Percentiles rank a stretch among this genome's conserved stretches.
Evolutionary conservation across 2,888 invertebrate genomes (phyloP).

Genomic region (Anoplius nigerrimus): DNA sequence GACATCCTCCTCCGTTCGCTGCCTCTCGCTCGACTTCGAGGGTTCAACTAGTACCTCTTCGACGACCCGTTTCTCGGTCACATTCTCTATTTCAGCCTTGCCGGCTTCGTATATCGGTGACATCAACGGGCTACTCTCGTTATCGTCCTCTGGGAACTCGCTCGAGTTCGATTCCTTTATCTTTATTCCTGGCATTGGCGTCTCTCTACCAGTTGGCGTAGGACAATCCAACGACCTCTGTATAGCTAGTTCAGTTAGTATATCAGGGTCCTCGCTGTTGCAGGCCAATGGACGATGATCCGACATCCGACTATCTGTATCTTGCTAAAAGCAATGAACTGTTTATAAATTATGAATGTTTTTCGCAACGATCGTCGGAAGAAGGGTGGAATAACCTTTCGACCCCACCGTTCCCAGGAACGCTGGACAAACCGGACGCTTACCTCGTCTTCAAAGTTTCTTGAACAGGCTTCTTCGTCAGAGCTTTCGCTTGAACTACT

Average conservation of each 20-base stretch:
- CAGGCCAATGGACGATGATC: constrained; percentile 66
- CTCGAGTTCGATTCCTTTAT: constrained; percentile 51
- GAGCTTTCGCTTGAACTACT: constrained; percentile 67
- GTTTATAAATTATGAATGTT: constrained; percentile 18
- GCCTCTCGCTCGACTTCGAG: background rate
- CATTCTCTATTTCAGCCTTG: constrained; percentile 30
- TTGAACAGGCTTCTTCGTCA: constrained; percentile 63
- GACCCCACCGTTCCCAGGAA: too few species aligned
- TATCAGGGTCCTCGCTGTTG: constrained; percentile 70
- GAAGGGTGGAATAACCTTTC: constrained; percentile 2
- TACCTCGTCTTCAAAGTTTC: constrained; percentile 57
- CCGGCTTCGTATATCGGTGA: constrained; percentile 51
- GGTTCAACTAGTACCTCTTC: constrained; percentile 27
- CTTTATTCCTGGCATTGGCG: constrained; percentile 62
- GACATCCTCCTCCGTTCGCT: background rate
- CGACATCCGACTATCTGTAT: constrained; percentile 59
- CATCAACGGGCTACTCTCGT: constrained; percentile 59
- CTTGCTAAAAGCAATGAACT: constrained; percentile 51
- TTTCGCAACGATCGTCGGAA: background rate
- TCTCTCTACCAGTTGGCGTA: constrained; percentile 67
- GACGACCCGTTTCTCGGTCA: constrained; percentile 16
- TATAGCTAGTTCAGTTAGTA: constrained; percentile 70
- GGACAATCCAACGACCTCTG: constrained; percentile 67
- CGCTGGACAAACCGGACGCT: background rate
- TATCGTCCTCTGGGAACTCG: constrained; percentile 68